Conservation (phyloP, 1,140 invertebrate species). For the Heliconius melpomene region DNA sequence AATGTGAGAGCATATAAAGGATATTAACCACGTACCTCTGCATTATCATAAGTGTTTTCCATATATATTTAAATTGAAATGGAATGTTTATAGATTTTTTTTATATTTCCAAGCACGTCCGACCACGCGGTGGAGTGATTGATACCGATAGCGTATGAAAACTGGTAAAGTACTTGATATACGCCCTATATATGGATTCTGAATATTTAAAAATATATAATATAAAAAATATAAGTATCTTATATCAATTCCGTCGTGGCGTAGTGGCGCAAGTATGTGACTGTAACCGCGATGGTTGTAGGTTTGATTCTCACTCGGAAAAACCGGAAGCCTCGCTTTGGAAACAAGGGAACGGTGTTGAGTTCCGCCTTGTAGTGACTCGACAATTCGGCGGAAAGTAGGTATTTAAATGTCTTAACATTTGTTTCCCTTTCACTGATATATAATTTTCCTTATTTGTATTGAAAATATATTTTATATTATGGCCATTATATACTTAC, state of each 20-base stretch:
- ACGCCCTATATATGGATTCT: not conserved
- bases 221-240: not conserved
- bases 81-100: constrained; percentile 20
- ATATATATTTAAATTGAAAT: constrained; percentile 15
- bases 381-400: not conserved
- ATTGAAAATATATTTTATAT: too few relatives aligned
- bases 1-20: not conserved
- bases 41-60: constrained; percentile 11
- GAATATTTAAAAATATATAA: not conserved
- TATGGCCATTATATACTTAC: too few relatives aligned
- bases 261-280: too few relatives aligned
- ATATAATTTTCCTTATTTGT: too few relatives aligned
- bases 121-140: constrained; percentile 38
- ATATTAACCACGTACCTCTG: not conserved
- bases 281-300: too few relatives aligned
- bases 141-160: constrained; percentile 39
- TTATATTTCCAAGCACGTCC: constrained; percentile 36
- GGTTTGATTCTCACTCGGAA: too few relatives aligned
- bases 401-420: not conserved
- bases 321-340: too few relatives aligned
- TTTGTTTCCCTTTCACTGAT: not conserved
- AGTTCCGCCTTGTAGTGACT: too few relatives aligned
- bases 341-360: too few relatives aligned
- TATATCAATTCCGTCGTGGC: too few relatives aligned
- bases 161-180: not conserved